Base-by-base conservation (phyloP, 2,797 vertebrate species). In the Zenarchopterus dispar region DNA sequence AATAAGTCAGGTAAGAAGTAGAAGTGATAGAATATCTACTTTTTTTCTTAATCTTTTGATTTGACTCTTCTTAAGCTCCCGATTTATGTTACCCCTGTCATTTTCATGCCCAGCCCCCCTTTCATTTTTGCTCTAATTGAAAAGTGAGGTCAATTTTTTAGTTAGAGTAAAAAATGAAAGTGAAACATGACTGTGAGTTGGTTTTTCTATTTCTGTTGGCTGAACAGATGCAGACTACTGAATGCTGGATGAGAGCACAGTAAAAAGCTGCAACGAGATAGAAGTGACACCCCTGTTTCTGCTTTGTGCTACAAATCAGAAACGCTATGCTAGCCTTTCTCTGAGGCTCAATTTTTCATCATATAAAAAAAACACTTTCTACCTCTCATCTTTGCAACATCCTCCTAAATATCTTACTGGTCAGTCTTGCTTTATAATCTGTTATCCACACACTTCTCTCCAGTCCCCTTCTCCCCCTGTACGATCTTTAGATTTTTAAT, bases 401-500 rank as follows among this genome's bases (percentile, higher is more conserved):
- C 42, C 48, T 51, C 67, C 70, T 61, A 53, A 84, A 66, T 72
- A 56, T 78, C 42, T 57, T 70, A 71, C 80, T 80, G 79, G 75
- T 80, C 78, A 65, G 13, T 72, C 36, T 76, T 36, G 46, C 23
- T 39, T 57, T 82, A 59, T 75, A 61, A 77, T 81, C 58, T 80
- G 51, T 39, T 55, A 67, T 46, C 36, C 49, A 44, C 62, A 17
- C 74, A 68, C 56, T 44, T 56, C 28, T 42, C 56, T 48, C 46
- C 61, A 47, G 42, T 51, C 28, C 55, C 62, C 46, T 50, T 45
- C 55, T 79, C 43, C 54, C 26, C 53, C 15, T 16, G 52, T 74
- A 65, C 64, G 58, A 66, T 76, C 79, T 86, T 88, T 90, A 82
- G 84, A 91, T 89, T 88, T 90, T 90, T 91, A 90, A 92, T 92